Evolutionary conservation across 2,113 vertebrate species (phyloP).

Genomic region (Dipodomys ordii): DNA sequence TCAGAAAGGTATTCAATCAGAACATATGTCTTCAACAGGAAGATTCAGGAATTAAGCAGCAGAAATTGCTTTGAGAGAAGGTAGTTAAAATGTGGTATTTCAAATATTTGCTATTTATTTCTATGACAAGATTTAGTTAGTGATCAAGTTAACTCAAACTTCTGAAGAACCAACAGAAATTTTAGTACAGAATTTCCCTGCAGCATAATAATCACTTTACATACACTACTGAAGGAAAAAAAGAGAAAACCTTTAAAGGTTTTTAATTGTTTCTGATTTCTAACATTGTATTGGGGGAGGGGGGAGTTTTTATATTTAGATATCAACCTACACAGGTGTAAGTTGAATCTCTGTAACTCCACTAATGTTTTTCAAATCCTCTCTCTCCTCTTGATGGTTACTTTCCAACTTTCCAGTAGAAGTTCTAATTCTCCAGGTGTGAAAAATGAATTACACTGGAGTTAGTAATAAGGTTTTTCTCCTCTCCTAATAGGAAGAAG

Average conservation of each 20-base stretch:
- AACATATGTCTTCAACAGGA: background rate
- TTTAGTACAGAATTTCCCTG: background rate
- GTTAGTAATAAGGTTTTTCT: background rate
- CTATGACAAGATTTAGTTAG: constrained; percentile 36
- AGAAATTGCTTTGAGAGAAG: constrained; percentile 5
- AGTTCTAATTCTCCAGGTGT: constrained; percentile 29
- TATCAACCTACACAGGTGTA: background rate
- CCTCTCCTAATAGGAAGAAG: background rate
- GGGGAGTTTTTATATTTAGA: constrained; percentile 30
- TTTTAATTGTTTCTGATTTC: constrained; percentile 29
- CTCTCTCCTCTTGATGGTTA: constrained; percentile 24
- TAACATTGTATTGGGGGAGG: background rate
- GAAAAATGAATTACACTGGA: background rate
- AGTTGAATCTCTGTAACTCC: background rate
- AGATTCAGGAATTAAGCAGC: background rate
- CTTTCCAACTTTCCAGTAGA: constrained; percentile 6
- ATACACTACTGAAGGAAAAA: background rate
- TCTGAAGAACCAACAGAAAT: constrained; percentile 15
- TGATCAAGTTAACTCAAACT: constrained; percentile 1
- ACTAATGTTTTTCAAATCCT: background rate
- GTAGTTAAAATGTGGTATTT: constrained; percentile 4
- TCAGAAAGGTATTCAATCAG: background rate
- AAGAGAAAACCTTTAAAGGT: background rate
- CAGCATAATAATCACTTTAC: constrained; percentile 36
- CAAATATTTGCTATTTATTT: constrained; percentile 37